phyloP scores from a whole-genome alignment of 2,888 invertebrate species.

The Nycteola revayana region DNA sequence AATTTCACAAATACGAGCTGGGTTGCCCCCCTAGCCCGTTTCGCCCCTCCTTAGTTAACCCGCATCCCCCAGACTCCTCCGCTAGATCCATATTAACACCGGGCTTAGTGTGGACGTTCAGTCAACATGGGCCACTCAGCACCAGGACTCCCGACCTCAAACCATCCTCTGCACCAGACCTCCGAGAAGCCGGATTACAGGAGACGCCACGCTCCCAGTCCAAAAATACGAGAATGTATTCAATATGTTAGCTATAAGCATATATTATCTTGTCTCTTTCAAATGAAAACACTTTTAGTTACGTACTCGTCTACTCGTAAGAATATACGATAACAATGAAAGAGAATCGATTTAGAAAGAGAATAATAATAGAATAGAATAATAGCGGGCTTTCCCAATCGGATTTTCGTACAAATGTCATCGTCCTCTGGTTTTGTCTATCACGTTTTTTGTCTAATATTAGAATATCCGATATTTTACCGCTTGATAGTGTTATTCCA shows the following conservation, averaged over 20 bases:
- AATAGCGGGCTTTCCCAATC: too few species aligned
- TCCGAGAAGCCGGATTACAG: conserved; percentile 99
- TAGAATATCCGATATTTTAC: conserved; percentile 1
- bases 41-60: conserved; percentile 98
- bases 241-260: too few species aligned
- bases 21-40: conserved; percentile 99
- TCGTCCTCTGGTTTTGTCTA: conserved; percentile 15
- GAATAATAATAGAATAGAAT: too few species aligned
- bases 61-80: conserved; percentile 88
- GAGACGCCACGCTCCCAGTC: conserved; percentile 98
- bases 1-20: too few species aligned
- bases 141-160: conserved; percentile 57
- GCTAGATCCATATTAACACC: conserved; percentile 97
- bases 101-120: conserved; percentile 97
- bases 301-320: too few species aligned
- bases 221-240: too few species aligned
- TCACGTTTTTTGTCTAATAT: conserved; percentile 10
- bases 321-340: too few species aligned
- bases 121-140: conserved; percentile 84
- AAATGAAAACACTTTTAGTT: too few species aligned
- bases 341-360: too few species aligned
- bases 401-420: conserved; percentile 3
- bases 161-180: conserved; percentile 93
- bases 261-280: too few species aligned
- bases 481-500: too few species aligned